phyloP scores from a whole-genome alignment of 2,888 invertebrate genomes.

The Bombylius major region DNA sequence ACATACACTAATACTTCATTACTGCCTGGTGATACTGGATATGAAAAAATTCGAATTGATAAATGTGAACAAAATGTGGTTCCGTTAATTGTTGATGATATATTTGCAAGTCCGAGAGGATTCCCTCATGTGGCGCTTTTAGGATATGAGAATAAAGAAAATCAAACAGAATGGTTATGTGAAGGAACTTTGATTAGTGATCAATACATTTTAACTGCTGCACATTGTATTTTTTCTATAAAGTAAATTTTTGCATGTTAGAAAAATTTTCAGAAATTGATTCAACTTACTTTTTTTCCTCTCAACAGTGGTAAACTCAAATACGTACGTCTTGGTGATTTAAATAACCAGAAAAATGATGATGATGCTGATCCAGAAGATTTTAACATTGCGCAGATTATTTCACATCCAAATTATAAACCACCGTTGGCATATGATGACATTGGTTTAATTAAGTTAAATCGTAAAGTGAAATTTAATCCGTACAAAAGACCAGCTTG shows the following conservation, averaged over 20 bases:
- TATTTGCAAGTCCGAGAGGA: slow-evolving; percentile 24
- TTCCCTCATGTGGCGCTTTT: slow-evolving; percentile 29
- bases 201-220: slow-evolving; percentile 42
- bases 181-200: slow-evolving; percentile 44
- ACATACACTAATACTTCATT: too few relatives aligned
- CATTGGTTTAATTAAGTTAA: slow-evolving; percentile 40
- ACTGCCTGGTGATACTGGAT: too few relatives aligned
- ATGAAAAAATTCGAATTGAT: too few relatives aligned
- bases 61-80: slow-evolving; percentile 19
- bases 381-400: slow-evolving; percentile 20
- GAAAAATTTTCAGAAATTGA: slow-evolving; percentile 17
- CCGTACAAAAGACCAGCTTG: slow-evolving; percentile 39
- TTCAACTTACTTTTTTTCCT: too few relatives aligned
- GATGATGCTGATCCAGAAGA: slow-evolving; percentile 28
- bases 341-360: slow-evolving; percentile 22
- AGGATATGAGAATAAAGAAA: slow-evolving; percentile 14
- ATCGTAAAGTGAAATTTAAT: slow-evolving; percentile 27
- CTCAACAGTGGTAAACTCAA: slow-evolving; percentile 21
- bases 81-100: slow-evolving; percentile 36
- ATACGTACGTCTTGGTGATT: slow-evolving; percentile 27
- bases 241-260: slow-evolving; percentile 15
- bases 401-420: slow-evolving; percentile 34
- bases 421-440: slow-evolving; percentile 39
- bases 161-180: slow-evolving; percentile 31
- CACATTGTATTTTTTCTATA: slow-evolving; percentile 38